Base-by-base conservation (phyloP, 1,140 invertebrate genomes). In the Trachelipus rathkii region DNA sequence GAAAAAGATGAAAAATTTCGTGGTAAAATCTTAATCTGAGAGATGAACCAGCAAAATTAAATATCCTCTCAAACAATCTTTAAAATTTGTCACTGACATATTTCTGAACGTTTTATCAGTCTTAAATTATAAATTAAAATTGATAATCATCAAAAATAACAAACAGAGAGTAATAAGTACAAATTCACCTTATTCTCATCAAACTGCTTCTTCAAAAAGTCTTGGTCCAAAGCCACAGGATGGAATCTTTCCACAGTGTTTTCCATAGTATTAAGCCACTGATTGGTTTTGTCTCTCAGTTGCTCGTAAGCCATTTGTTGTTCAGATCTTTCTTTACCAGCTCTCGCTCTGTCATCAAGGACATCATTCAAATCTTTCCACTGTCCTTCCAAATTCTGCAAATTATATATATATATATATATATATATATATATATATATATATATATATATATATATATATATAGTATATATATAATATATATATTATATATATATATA, bases 241-340 rank as follows among this genome's bases (percentile, higher is more conserved):
- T 93, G 89, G 15, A 96, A 85, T 43, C 89, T 87, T 82, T 88
- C 86, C 50, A 83, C 88, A 86, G 89, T 89, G 24, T 86, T 89
- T 83, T 98, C 95, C 81, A 92, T 95, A 8, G 86, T 88, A 13
- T 88, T 90, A 13, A 98, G 87, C 95, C 95, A 97, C 50, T 92
- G 91, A 0, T 93, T 83, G 0, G 97, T 92, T 84, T 95, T 91
- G 78, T 92, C 90, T 78, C 92, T 90, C 9, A 95, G 86, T 19
- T 89, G 89, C 82, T 97, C 95, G 83, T 96, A 97, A 23, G 93
- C 91, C 76, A 89, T 89, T 24, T 92, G 87, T 79, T 95, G 92
- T 83, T 97, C 93, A 4, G 92, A 90, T 44, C 93, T 89, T 60
- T 92, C 90, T 82, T 92, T 92, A 5, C 91, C 92, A 44, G 95